Percentiles rank a stretch among this genome's conserved stretches.
phyloP scores from a whole-genome alignment of 2,113 vertebrate species.

The Pyxicephalus adspersus region DNA sequence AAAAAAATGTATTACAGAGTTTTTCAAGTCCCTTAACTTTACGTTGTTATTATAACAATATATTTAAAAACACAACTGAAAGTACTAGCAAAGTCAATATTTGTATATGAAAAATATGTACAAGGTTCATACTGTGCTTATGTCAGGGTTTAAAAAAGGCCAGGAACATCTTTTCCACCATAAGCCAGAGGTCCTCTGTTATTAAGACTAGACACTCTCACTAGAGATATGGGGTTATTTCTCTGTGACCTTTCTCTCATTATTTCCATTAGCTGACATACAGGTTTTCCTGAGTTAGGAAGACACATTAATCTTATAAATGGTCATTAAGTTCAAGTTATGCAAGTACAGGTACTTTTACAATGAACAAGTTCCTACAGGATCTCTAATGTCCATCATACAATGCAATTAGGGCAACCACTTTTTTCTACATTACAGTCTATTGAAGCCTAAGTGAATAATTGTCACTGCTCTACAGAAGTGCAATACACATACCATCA shows the following conservation, averaged over 20 bases:
- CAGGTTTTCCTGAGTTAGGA: conserved; percentile 21
- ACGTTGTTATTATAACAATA: neutral
- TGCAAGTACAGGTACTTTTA: conserved; percentile 7
- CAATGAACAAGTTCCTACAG: conserved; percentile 1
- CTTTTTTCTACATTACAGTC: neutral
- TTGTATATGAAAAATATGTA: neutral
- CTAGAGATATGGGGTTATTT: conserved; percentile 42
- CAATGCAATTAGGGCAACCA: conserved; percentile 43
- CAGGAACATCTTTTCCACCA: neutral
- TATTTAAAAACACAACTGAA: neutral
- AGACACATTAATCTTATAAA: conserved; percentile 48
- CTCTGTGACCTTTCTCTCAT: conserved; percentile 45
- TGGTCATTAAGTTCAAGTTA: conserved; percentile 49
- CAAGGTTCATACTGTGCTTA: neutral
- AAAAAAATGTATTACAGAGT: too few relatives aligned
- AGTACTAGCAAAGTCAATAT: conserved; percentile 11
- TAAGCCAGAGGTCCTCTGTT: neutral
- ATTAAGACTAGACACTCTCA: neutral
- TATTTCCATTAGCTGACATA: conserved; percentile 50
- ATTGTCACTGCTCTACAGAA: too few relatives aligned
- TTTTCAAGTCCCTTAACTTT: too few relatives aligned
- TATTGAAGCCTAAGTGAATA: too few relatives aligned
- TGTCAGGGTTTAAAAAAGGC: conserved; percentile 2
- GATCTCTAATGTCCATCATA: neutral
- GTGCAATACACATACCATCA: too few relatives aligned